Conservation (phyloP, 2,888 invertebrate genomes). For the Lasioglossum figueresi region DNA sequence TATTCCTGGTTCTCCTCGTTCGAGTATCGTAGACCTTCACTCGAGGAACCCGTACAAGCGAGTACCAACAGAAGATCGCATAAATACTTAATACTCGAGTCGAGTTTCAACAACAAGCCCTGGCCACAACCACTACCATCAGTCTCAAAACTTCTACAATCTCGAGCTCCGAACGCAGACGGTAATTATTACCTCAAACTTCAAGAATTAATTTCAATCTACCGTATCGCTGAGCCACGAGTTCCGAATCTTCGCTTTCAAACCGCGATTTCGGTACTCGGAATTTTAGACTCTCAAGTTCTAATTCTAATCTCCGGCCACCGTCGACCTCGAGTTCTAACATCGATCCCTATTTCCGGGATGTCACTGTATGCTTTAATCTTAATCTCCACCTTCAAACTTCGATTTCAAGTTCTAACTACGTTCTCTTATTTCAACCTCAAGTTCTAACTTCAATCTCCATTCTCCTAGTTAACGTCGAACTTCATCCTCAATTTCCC, state of each 20-base stretch:
- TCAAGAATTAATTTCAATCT: slow-evolving; percentile 2
- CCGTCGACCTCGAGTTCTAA: neutral
- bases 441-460: neutral
- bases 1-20: neutral
- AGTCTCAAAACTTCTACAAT: slow-evolving; percentile 1
- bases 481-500: slow-evolving; percentile 2
- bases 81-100: neutral
- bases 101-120: slow-evolving; percentile 1
- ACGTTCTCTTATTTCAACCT: slow-evolving; percentile 2
- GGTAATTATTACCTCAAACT: neutral
- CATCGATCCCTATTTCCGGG: neutral
- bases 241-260: neutral
- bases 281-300: neutral
- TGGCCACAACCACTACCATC: neutral
- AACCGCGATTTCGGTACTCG: neutral
- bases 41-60: slow-evolving; percentile 8
- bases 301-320: neutral
- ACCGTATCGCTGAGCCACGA: neutral
- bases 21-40: slow-evolving; percentile 1
- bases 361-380: neutral
- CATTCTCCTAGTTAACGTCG: slow-evolving; percentile 5
- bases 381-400: slow-evolving; percentile 1
- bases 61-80: neutral
- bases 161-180: neutral
- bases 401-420: slow-evolving; percentile 13